A percentile compares a stretch with the other conserved stretches of the same genome.
Evolutionary conservation across 1,140 invertebrate species (phyloP).

Genomic region (Teleopsis dalmanni): DNA sequence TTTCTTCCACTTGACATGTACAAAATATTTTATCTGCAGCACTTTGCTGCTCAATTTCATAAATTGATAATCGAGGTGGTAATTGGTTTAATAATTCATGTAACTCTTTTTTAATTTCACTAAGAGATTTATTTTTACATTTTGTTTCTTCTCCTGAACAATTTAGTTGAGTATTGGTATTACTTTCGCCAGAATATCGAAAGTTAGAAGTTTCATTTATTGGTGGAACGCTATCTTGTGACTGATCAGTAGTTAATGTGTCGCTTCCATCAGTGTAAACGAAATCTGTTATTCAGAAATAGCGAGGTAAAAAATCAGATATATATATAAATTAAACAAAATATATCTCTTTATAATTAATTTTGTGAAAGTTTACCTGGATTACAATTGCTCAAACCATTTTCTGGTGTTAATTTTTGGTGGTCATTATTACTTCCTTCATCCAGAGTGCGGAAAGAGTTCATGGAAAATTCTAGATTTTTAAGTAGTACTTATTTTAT

Average conservation of each 20-base stretch:
- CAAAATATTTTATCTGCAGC: slow-evolving; percentile 22
- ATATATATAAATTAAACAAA: neutral
- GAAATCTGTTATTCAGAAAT: too few species aligned
- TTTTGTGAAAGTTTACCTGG: too few species aligned
- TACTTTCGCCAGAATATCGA: slow-evolving; percentile 26
- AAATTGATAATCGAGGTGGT: neutral
- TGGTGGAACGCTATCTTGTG: slow-evolving; percentile 26
- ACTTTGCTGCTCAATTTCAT: slow-evolving; percentile 13
- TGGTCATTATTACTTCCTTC: too few species aligned
- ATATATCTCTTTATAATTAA: too few species aligned
- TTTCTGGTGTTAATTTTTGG: too few species aligned
- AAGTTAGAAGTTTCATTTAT: slow-evolving; percentile 14
- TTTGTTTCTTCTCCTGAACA: neutral
- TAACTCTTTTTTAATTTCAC: slow-evolving; percentile 1
- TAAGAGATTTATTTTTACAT: neutral
- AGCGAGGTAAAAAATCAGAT: neutral
- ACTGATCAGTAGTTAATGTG: slow-evolving; percentile 33
- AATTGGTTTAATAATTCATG: slow-evolving; percentile 6
- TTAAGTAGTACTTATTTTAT: too few species aligned
- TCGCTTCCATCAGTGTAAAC: too few species aligned
- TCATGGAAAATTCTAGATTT: too few species aligned
- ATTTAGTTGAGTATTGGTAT: slow-evolving; percentile 20
- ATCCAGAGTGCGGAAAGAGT: too few species aligned
- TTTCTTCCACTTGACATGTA: slow-evolving; percentile 20
- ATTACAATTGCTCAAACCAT: too few species aligned